Base-by-base conservation (phyloP, 2,113 vertebrate genomes). In the Pelodiscus sinensis region DNA sequence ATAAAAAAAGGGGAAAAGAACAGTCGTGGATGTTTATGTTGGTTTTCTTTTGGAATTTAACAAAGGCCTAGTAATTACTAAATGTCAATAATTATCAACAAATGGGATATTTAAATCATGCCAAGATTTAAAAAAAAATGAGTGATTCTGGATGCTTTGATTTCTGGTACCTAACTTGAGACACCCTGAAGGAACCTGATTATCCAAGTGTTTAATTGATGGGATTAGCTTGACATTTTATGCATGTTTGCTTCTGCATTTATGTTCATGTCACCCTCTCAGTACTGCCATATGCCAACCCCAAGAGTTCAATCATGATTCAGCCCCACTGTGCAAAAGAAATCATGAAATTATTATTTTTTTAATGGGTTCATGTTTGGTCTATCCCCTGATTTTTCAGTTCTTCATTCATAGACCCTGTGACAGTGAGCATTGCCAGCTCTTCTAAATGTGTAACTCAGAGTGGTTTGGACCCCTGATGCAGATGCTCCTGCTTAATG, bases 31-130 rank as follows among this genome's bases (percentile, higher is more conserved):
- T 31, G 29, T 65, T 65, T 79, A 18, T 93, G 89, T 86, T 9
- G 4, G 35, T 90, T 94, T 95, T 90, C 89, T 91, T 87, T 88
- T 56, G 88, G 92, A 96, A 88, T 87, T 92, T 82, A 94, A 19
- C 18, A 27, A 55, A 91, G 21, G 15, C 3, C 91, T 96, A 87
- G 82, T 88, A 94, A 93, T 95, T 93, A 95, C 29, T 58, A 78
- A 92, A 90, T 91, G 95, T 96, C 91, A 95, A 91, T 90, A 82
- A 79, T 94, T 87, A 95, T 96, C 88, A 88, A 65, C 50, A 94
- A 58, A 90, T n/a, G 27, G 73, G 94, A 94, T 95, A 94, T 90
- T 50, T 54, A 94, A 94, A 51, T 92, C 77, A 80, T 25, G 79
- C 19, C 1, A 94, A 90, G 65, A 80, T 88, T 90, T 92, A 25